These are phyloP conservation scores for Callipepla squamata DNA, from an alignment of 2,113 vertebrate species.

Conservation along the genomic window DNA sequence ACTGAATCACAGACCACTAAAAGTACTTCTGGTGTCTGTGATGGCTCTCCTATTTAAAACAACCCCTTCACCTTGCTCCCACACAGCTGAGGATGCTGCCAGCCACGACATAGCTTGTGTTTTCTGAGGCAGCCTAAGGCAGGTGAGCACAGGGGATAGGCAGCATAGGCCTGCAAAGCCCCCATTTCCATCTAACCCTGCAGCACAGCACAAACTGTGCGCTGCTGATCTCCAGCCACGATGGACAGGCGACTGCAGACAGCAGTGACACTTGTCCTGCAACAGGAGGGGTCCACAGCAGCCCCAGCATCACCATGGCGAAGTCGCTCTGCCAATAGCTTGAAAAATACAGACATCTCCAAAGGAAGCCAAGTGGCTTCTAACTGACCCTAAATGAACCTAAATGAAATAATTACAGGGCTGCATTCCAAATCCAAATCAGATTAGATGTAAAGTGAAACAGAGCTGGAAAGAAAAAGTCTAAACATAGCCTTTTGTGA, in stretches of 20 bases:
- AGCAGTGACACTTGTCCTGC: background rate
- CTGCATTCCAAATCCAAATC: constrained; percentile 76
- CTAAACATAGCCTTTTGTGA: constrained; percentile 69
- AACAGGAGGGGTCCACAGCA: background rate
- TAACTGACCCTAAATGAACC: constrained; percentile 58
- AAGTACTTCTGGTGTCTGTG: background rate
- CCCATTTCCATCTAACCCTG: background rate
- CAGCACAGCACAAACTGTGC: background rate
- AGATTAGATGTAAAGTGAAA: constrained; percentile 75
- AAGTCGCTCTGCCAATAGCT: background rate
- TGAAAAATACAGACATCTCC: constrained; percentile 45
- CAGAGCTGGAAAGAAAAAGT: constrained; percentile 70
- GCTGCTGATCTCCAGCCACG: background rate
- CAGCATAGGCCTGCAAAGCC: background rate
- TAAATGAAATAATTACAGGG: constrained; percentile 74
- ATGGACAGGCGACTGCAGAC: background rate
- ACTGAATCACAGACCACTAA: background rate
- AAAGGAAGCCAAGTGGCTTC: constrained; percentile 42
- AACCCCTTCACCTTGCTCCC: background rate
- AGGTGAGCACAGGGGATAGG: background rate
- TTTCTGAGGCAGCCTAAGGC: background rate
- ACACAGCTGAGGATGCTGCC: rapidly evolving
- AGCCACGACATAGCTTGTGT: background rate
- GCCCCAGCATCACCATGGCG: background rate
- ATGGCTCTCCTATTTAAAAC: background rate